Evolutionary conservation across 2,113 vertebrate species (phyloP).

Genomic region (Oostethus manadensis): DNA sequence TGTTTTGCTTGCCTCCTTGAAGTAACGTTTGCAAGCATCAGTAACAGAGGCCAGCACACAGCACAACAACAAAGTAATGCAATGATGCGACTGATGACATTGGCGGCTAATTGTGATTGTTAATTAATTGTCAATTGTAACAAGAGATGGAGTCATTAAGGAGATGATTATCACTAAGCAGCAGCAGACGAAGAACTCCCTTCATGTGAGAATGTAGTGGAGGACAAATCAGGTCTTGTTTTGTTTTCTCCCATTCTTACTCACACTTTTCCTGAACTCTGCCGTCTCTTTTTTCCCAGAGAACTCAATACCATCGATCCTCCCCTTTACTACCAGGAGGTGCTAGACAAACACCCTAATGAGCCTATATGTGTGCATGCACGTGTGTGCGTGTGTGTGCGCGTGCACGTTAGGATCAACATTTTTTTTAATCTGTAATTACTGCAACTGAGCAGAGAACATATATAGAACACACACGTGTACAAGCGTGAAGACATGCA

Average conservation of each 20-base stretch:
- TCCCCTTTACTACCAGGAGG: not conserved
- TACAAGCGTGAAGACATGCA: conserved; percentile 12
- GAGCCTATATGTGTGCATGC: conserved; percentile 21
- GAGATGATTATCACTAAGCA: not conserved
- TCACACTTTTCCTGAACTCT: conserved; percentile 15
- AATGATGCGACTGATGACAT: not conserved
- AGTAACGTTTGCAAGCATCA: not conserved
- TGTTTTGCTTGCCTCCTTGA: not conserved
- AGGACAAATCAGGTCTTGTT: not conserved
- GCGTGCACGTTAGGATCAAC: not conserved
- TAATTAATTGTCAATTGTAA: not conserved
- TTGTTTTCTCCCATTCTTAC: not conserved
- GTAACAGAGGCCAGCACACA: too few relatives aligned
- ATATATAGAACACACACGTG: not conserved
- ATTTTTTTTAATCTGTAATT: conserved; percentile 36
- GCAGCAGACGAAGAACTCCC: not conserved
- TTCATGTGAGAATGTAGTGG: too few relatives aligned
- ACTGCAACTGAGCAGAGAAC: conserved; percentile 3
- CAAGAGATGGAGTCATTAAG: not conserved
- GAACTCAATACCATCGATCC: conserved; percentile 39
- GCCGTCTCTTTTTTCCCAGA: conserved; percentile 13
- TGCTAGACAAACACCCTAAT: conserved; percentile 23
- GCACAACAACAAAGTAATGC: not conserved
- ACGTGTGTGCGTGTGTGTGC: conserved; percentile 8
- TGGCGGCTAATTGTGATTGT: not conserved